These are phyloP conservation scores for Forbesichthys agassizii DNA, from an alignment of 2,113 vertebrate species.

Conservation along the genomic window DNA sequence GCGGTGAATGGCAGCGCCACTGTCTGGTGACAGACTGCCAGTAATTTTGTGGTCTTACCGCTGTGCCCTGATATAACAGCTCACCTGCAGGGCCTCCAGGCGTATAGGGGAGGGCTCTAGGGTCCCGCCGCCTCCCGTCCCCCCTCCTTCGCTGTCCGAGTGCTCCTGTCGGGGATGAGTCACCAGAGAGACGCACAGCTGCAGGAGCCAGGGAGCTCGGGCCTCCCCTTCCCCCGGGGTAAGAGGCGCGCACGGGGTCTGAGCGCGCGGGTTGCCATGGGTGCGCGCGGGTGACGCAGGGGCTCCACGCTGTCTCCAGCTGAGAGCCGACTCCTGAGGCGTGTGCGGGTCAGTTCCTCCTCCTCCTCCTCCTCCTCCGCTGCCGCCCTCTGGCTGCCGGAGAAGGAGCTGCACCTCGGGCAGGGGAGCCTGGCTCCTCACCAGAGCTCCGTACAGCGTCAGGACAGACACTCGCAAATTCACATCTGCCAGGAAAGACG, in stretches of 20 bases:
- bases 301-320: conserved; percentile 74
- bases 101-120: conserved; percentile 89
- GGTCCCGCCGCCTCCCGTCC: conserved; percentile 6
- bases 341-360: conserved; percentile 54
- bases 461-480: conserved; percentile 93
- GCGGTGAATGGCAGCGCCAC: too few species aligned
- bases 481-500: conserved; percentile 84
- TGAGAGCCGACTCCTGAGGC: conserved; percentile 60
- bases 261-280: conserved; percentile 15
- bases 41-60: too few species aligned
- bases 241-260: conserved; percentile 37
- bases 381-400: conserved; percentile 80
- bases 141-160: conserved; percentile 77
- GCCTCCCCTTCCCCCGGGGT: conserved; percentile 36
- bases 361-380: conserved; percentile 7
- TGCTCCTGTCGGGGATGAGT: conserved; percentile 85
- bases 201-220: conserved; percentile 85
- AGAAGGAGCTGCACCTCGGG: conserved; percentile 91
- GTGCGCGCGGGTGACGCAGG: conserved; percentile 45
- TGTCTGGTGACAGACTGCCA: too few species aligned
- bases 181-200: conserved; percentile 82
- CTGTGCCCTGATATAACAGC: not conserved
- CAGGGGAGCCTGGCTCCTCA: conserved; percentile 88
- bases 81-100: conserved; percentile 92
- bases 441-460: conserved; percentile 86